Conservation (phyloP, 2,888 invertebrate species). For the Muscina levida region DNA sequence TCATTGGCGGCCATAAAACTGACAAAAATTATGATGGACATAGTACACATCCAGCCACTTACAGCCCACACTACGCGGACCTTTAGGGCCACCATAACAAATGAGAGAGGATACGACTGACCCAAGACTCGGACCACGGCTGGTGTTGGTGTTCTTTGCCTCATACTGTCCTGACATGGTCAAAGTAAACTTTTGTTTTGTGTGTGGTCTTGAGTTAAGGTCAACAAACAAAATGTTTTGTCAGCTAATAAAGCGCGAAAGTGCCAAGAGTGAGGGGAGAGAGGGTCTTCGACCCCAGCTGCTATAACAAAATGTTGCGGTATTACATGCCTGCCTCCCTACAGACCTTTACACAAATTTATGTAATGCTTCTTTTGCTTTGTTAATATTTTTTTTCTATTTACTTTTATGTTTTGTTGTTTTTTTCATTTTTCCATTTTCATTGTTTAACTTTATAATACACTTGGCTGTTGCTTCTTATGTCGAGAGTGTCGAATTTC, state of each 20-base stretch:
- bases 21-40: not conserved
- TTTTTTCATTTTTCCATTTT: not conserved
- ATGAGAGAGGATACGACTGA: too few relatives aligned
- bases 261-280: not conserved
- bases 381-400: not conserved
- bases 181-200: constrained; percentile 9
- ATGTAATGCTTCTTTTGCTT: not conserved
- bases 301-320: not conserved
- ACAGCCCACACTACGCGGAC: not conserved
- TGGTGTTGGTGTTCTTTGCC: not conserved
- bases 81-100: too few relatives aligned
- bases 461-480: too few relatives aligned
- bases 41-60: not conserved
- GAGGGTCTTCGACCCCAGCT: not conserved
- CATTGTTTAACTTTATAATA: too few relatives aligned
- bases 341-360: not conserved
- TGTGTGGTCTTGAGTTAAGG: constrained; percentile 37
- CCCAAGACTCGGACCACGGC: not conserved
- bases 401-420: constrained; percentile 3
- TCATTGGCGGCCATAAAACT: constrained; percentile 39
- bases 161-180: too few relatives aligned
- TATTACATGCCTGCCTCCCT: not conserved
- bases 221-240: constrained; percentile 42
- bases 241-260: constrained; percentile 48
- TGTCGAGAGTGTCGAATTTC: not conserved